Percentiles rank a stretch among this genome's conserved stretches.
phyloP scores from a whole-genome alignment of 2,888 invertebrate species.

The Clistopyga incitator region DNA sequence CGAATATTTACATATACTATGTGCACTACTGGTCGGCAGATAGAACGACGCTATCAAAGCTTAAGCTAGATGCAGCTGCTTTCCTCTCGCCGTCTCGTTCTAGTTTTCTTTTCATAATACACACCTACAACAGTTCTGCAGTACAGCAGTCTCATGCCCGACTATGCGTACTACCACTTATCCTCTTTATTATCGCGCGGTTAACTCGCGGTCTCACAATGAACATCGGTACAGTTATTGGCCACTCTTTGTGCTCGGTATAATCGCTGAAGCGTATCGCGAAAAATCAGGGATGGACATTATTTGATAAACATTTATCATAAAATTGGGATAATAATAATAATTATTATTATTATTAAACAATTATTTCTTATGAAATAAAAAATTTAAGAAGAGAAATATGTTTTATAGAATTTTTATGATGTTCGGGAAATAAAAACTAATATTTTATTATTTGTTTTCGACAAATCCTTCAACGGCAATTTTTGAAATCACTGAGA shows the following conservation, averaged over 20 bases:
- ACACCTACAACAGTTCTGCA: background rate
- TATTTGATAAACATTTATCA: too few species aligned
- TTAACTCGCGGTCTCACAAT: conserved; percentile 43
- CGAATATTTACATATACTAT: background rate
- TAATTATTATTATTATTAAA: too few species aligned
- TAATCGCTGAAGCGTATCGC: background rate
- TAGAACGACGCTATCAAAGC: conserved; percentile 57
- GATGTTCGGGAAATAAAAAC: too few species aligned
- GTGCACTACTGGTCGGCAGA: conserved; percentile 40
- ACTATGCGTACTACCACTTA: conserved; percentile 43
- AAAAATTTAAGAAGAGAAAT: too few species aligned
- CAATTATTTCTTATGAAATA: background rate
- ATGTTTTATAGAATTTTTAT: too few species aligned
- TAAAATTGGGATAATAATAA: too few species aligned
- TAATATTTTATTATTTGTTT: too few species aligned
- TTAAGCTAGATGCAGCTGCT: conserved; percentile 59
- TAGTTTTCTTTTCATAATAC: conserved; percentile 26
- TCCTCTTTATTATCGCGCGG: conserved; percentile 54
- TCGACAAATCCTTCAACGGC: too few species aligned
- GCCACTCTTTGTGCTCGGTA: background rate
- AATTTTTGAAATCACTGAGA: too few species aligned
- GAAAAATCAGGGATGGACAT: too few species aligned
- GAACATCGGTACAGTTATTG: background rate
- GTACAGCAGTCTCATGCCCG: conserved; percentile 43
- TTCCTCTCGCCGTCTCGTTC: conserved; percentile 52